Evolutionary conservation across 1,140 invertebrate genomes (phyloP).

Genomic region (Harlomillsia oculata): DNA sequence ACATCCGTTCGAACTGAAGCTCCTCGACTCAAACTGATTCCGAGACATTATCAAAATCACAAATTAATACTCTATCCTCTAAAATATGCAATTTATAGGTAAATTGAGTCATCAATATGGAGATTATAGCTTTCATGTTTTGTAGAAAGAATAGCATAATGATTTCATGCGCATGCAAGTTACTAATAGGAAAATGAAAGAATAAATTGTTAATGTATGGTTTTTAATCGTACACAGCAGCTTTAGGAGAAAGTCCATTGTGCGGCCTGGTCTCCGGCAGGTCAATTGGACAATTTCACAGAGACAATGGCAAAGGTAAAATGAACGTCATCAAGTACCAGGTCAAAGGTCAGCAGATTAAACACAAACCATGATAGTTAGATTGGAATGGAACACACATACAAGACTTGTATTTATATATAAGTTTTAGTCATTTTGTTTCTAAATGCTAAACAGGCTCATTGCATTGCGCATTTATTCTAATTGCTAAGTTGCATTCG

Average conservation of each 20-base stretch:
- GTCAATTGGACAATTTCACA: too few relatives aligned
- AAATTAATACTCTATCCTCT: too few relatives aligned
- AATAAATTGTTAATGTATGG: background rate
- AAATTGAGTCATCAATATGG: background rate
- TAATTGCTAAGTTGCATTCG: background rate
- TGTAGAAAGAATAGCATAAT: background rate
- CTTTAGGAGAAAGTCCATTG: too few relatives aligned
- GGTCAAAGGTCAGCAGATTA: too few relatives aligned
- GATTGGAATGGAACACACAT: too few relatives aligned
- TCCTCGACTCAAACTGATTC: slow-evolving; percentile 5
- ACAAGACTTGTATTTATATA: background rate
- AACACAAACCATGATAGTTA: too few relatives aligned
- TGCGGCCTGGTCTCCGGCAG: too few relatives aligned
- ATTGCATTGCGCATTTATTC: background rate
- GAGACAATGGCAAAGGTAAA: too few relatives aligned
- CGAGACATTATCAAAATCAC: too few relatives aligned
- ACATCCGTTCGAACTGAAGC: slow-evolving; percentile 8
- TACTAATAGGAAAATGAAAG: background rate
- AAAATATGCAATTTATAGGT: too few relatives aligned
- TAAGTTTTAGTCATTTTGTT: background rate
- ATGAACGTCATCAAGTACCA: too few relatives aligned
- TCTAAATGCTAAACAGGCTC: background rate
- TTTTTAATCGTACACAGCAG: background rate
- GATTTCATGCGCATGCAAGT: background rate
- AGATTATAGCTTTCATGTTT: background rate